phyloP scores from a whole-genome alignment of 2,797 vertebrate genomes.

The Sebastes variabilis region DNA sequence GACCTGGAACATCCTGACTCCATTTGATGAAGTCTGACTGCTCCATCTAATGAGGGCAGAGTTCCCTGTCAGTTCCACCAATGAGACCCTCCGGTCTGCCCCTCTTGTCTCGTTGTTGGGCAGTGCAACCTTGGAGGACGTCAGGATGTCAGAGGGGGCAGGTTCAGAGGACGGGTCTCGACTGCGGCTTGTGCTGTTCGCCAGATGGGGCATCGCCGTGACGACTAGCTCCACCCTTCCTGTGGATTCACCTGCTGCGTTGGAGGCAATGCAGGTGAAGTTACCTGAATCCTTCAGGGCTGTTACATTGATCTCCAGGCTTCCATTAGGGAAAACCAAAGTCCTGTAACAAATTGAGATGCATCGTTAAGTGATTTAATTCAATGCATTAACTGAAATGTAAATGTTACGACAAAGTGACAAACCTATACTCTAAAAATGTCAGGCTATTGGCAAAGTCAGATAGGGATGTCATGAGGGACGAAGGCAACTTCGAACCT shows the following conservation, averaged over 20 bases:
- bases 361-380: background rate
- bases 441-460: background rate
- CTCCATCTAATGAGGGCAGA: slow-evolving; percentile 86
- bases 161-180: slow-evolving; percentile 80
- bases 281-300: slow-evolving; percentile 83
- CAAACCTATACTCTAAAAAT: background rate
- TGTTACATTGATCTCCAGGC: slow-evolving; percentile 83
- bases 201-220: slow-evolving; percentile 81
- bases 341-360: slow-evolving; percentile 65
- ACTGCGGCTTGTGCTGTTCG: slow-evolving; percentile 84
- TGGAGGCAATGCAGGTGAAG: slow-evolving; percentile 87
- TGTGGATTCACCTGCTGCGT: slow-evolving; percentile 85
- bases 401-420: background rate
- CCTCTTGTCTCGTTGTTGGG: slow-evolving; percentile 81
- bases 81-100: slow-evolving; percentile 78
- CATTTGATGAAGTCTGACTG: slow-evolving; percentile 76
- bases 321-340: slow-evolving; percentile 81
- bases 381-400: background rate
- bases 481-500: background rate
- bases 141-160: slow-evolving; percentile 84
- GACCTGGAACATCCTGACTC: slow-evolving; percentile 87
- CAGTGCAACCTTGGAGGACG: slow-evolving; percentile 77
- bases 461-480: background rate
- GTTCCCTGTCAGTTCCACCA: slow-evolving; percentile 83
- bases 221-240: slow-evolving; percentile 83